Conservation (phyloP, 2,888 invertebrate genomes). For the Agrochola macilenta region DNA sequence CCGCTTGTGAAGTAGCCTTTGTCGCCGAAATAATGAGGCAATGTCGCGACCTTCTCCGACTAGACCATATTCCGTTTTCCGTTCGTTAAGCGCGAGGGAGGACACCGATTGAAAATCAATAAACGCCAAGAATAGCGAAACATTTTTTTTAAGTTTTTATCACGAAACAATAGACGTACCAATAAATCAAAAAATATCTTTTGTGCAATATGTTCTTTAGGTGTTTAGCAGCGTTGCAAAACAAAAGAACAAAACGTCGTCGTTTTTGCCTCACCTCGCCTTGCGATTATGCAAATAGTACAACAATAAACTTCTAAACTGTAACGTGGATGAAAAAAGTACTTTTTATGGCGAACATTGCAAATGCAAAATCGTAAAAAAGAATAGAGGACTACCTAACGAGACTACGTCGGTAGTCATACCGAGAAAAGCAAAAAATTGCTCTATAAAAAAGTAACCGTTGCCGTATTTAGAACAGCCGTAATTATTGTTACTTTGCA, state of each 20-base stretch:
- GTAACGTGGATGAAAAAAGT: conserved; percentile 84
- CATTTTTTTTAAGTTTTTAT: conserved; percentile 74
- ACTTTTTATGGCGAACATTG: conserved; percentile 82
- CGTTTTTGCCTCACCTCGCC: conserved; percentile 86
- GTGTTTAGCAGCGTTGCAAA: conserved; percentile 81
- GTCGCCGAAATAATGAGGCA: conserved; percentile 82
- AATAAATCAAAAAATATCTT: conserved; percentile 88
- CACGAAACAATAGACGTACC: conserved; percentile 79
- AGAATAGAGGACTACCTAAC: conserved; percentile 84
- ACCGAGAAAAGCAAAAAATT: conserved; percentile 77
- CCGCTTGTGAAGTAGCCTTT: conserved; percentile 83
- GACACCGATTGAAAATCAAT: conserved; percentile 79
- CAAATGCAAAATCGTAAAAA: conserved; percentile 82
- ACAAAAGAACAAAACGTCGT: conserved; percentile 84
- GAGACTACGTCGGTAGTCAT: conserved; percentile 79
- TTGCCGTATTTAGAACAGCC: conserved; percentile 70
- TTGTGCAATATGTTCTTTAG: conserved; percentile 83
- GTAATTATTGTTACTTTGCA: conserved; percentile 62
- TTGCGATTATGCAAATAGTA: conserved; percentile 89
- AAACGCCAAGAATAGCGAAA: conserved; percentile 80
- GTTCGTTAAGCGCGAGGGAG: conserved; percentile 78
- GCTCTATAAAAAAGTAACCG: conserved; percentile 70
- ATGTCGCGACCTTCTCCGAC: conserved; percentile 82
- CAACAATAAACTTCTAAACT: conserved; percentile 87
- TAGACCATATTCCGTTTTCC: conserved; percentile 79